Base-by-base conservation (phyloP, 2,113 vertebrate species). In the Coryphaenoides rupestris region DNA sequence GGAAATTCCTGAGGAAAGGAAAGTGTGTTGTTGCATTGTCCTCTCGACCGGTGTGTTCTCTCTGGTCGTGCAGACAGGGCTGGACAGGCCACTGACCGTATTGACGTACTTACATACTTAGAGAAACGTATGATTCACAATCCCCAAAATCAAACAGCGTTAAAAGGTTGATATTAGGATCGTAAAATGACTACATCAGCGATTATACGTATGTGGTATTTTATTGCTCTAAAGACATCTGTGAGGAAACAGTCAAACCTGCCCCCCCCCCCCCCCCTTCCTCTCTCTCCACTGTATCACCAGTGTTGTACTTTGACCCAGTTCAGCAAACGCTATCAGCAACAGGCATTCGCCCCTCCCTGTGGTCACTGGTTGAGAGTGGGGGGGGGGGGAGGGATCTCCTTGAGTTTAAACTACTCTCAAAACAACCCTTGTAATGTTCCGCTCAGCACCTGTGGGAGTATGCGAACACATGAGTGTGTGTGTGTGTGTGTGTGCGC, bases 291-390 rank as follows among this genome's bases (percentile, higher is more conserved):
- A 50, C 15, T 50, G 47, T 69, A 60, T 62, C 1, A 55, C 69
- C 62, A 68, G 52, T 12, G 65, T 46, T 86, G 87, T 81, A 90
- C 88, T 86, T 89, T 89, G 86, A 82, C 83, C 82, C 73, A 67
- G 77, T 85, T 80, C 61, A 15, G 60, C 60, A n/a, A 62, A 58
- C 24, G 7, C 67, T 87, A 86, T 89, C 82, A 79, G 76, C 76
- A 71, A 75, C 74, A 74, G 76, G 66, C 67, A 52, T 58, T 73
- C 73, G 73, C 66, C 67, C 74, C 74, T 78, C 74, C 66, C 72
- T 75, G 62, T 75, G 81, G 78, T 83, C n/a, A n/a, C n/a, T 85
- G 76, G 71, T 70, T 58, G 9, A 40, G 74, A 19, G 9, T 2
- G 21, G 22, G 62, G 46, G 12, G 19, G 17, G 12, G 52, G 52